phyloP scores from a whole-genome alignment of 2,888 invertebrate genomes.

The Idaea biselata region DNA sequence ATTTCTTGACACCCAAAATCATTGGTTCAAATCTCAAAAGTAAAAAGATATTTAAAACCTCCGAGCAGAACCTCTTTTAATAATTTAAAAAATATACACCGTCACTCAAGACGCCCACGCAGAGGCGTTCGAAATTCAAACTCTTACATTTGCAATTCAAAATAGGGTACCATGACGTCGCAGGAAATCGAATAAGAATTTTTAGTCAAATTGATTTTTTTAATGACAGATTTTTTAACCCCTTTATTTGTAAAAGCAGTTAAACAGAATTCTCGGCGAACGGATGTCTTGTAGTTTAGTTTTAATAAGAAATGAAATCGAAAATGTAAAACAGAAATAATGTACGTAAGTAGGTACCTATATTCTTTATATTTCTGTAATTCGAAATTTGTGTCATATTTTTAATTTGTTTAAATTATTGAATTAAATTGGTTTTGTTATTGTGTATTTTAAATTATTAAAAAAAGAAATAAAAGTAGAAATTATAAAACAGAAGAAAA shows the following conservation, averaged over 20 bases:
- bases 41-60: constrained; percentile 13
- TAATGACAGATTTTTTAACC: not conserved
- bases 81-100: constrained; percentile 35
- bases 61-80: not conserved
- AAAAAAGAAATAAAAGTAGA: no score
- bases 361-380: no score
- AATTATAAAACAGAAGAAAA: no score
- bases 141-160: constrained; percentile 60
- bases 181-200: constrained; percentile 56
- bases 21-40: constrained; percentile 5
- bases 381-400: no score
- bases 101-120: constrained; percentile 50
- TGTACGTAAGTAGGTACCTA: no score
- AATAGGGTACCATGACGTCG: constrained; percentile 58
- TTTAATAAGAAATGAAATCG: not conserved
- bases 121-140: constrained; percentile 62
- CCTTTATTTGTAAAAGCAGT: not conserved
- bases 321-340: not conserved
- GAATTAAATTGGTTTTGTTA: no score
- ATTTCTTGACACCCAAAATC: not conserved
- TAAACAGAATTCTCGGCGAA: not conserved
- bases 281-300: not conserved
- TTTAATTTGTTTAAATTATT: no score
- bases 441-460: no score
- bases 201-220: constrained; percentile 4